A percentile compares a stretch with the other conserved stretches of the same genome.
Conservation (phyloP, 2,888 invertebrate species). For the Busseola fusca region DNA sequence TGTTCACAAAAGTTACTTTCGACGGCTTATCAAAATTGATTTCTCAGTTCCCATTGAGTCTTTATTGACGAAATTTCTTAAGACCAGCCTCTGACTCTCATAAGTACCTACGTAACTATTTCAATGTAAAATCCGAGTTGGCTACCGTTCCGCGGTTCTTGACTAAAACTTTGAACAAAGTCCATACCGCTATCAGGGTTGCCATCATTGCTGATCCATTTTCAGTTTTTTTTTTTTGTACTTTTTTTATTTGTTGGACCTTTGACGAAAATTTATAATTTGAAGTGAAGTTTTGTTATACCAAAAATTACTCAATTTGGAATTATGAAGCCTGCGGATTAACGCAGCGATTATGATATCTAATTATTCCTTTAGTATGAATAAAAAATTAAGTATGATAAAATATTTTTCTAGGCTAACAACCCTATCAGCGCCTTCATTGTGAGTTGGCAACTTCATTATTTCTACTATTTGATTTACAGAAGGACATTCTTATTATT, state of each 20-base stretch:
- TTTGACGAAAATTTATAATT: not conserved
- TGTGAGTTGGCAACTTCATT: slow-evolving; percentile 65
- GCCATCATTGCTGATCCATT: not conserved
- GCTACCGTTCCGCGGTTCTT: slow-evolving; percentile 56
- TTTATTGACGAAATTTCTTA: slow-evolving; percentile 49
- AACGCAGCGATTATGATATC: not conserved
- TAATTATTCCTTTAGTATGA: not conserved
- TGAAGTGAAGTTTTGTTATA: not conserved
- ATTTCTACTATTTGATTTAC: slow-evolving; percentile 58
- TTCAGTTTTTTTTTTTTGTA: not conserved
- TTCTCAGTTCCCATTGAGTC: slow-evolving; percentile 28
- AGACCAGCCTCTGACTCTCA: slow-evolving; percentile 35
- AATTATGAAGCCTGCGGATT: not conserved
- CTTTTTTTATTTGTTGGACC: not conserved
- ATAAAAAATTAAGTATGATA: not conserved
- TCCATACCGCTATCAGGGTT: slow-evolving; percentile 29
- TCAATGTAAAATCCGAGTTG: slow-evolving; percentile 63
- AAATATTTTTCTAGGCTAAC: slow-evolving; percentile 17
- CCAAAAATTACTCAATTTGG: no score
- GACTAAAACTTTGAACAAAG: slow-evolving; percentile 55
- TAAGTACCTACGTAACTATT: slow-evolving; percentile 62
- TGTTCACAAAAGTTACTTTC: slow-evolving; percentile 21
- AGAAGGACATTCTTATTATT: slow-evolving; percentile 33
- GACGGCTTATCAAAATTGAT: slow-evolving; percentile 37
- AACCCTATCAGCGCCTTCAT: slow-evolving; percentile 56